Percentiles rank a stretch among this genome's conserved stretches.
Evolutionary conservation across 2,888 invertebrate species (phyloP).

Genomic region (Seladonia tumulorum): DNA sequence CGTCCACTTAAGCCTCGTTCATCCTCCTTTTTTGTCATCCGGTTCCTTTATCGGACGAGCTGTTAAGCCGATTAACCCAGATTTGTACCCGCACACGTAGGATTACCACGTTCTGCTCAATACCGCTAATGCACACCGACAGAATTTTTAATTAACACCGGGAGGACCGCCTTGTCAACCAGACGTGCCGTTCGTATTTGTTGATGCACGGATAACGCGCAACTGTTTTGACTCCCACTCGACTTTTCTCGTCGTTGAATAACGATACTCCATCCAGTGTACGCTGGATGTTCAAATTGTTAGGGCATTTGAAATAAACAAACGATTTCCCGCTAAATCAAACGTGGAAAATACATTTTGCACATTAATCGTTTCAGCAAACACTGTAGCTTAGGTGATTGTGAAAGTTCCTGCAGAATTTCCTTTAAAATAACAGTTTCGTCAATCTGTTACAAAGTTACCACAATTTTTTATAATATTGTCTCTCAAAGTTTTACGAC

Average conservation of each 20-base stretch:
- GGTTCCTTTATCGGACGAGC: constrained; percentile 38
- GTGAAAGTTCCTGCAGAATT: too few relatives aligned
- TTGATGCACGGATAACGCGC: background rate
- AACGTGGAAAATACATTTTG: too few relatives aligned
- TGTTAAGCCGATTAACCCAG: constrained; percentile 73
- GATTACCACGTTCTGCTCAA: constrained; percentile 48
- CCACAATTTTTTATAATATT: too few relatives aligned
- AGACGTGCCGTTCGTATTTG: background rate
- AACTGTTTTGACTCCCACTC: background rate
- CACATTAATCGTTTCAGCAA: too few relatives aligned
- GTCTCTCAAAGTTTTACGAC: too few relatives aligned
- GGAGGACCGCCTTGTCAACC: constrained; percentile 7
- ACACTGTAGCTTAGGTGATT: too few relatives aligned
- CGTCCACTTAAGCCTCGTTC: constrained; percentile 32
- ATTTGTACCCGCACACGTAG: constrained; percentile 46
- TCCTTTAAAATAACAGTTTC: too few relatives aligned
- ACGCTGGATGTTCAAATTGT: too few relatives aligned
- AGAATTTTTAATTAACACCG: constrained; percentile 53
- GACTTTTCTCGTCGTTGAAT: background rate
- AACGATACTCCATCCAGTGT: too few relatives aligned
- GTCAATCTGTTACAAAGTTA: too few relatives aligned
- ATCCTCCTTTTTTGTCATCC: constrained; percentile 18
- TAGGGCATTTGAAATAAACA: too few relatives aligned
- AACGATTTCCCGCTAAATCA: too few relatives aligned
- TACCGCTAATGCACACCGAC: constrained; percentile 53